Percentiles rank a stretch among this genome's conserved stretches.
Conservation (phyloP, 2,888 invertebrate species). For the Smittia aterrima region DNA sequence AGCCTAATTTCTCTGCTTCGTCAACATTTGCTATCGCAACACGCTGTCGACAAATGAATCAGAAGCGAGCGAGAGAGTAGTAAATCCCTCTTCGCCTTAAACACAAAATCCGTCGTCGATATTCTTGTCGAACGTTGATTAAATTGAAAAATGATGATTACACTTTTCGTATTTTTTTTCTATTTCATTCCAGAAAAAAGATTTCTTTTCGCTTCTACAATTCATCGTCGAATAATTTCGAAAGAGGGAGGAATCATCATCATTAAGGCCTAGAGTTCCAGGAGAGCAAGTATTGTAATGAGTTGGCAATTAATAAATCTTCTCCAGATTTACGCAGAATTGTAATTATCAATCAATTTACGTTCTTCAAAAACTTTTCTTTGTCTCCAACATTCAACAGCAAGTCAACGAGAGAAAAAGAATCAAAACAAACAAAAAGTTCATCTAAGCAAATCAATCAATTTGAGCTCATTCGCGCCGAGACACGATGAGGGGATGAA, state of each 20-base stretch:
- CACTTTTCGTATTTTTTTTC: neutral
- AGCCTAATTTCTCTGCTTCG: slow-evolving; percentile 19
- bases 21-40: neutral
- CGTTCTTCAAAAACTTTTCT: neutral
- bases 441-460: slow-evolving; percentile 27
- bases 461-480: slow-evolving; percentile 2
- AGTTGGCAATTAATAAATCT: slow-evolving; percentile 32
- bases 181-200: neutral
- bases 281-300: slow-evolving; percentile 10
- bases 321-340: neutral
- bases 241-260: slow-evolving; percentile 21
- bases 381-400: neutral
- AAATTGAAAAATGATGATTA: slow-evolving; percentile 42
- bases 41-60: neutral
- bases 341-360: slow-evolving; percentile 7
- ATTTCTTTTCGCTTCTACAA: neutral
- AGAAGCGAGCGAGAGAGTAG: neutral
- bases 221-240: slow-evolving; percentile 17
- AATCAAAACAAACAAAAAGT: neutral
- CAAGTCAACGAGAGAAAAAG: neutral
- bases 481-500: neutral
- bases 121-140: slow-evolving; percentile 36
- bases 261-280: slow-evolving; percentile 39
- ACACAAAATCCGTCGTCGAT: slow-evolving; percentile 34
- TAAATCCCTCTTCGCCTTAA: neutral